Evolutionary conservation across 1,140 invertebrate genomes (phyloP).

Genomic region (Euura saliciscinereae): DNA sequence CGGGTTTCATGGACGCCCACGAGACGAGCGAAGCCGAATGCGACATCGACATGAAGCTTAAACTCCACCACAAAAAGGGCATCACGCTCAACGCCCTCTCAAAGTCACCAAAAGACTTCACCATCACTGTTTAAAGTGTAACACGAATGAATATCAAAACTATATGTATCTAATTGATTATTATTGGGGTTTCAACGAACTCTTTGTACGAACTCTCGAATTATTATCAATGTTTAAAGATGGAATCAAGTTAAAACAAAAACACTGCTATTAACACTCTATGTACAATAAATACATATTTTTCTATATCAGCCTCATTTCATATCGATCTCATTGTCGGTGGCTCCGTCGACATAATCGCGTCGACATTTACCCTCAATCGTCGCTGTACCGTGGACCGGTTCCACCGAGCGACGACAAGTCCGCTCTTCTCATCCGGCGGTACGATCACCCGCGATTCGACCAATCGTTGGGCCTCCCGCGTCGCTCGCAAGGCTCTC

Average conservation of each 20-base stretch:
- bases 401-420: too few species aligned
- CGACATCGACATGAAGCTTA: constrained; percentile 56
- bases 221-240: too few species aligned
- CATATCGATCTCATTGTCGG: not conserved
- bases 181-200: not conserved
- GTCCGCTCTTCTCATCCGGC: too few species aligned
- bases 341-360: too few species aligned
- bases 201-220: too few species aligned
- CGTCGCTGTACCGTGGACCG: too few species aligned
- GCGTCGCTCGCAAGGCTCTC: too few species aligned
- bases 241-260: not conserved
- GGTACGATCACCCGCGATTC: too few species aligned
- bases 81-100: constrained; percentile 45
- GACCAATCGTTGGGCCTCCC: too few species aligned
- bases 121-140: constrained; percentile 56
- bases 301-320: not conserved
- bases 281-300: constrained; percentile 8
- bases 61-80: constrained; percentile 46
- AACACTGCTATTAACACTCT: not conserved
- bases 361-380: too few species aligned
- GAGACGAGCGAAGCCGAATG: constrained; percentile 60
- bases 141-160: constrained; percentile 41
- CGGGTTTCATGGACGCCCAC: constrained; percentile 54
- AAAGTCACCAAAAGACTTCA: constrained; percentile 57
- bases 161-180: constrained; percentile 2